Percentiles rank a stretch among this genome's conserved stretches.
Evolutionary conservation across 1,140 invertebrate species (phyloP).

Genomic region (Drosophila watanabei): DNA sequence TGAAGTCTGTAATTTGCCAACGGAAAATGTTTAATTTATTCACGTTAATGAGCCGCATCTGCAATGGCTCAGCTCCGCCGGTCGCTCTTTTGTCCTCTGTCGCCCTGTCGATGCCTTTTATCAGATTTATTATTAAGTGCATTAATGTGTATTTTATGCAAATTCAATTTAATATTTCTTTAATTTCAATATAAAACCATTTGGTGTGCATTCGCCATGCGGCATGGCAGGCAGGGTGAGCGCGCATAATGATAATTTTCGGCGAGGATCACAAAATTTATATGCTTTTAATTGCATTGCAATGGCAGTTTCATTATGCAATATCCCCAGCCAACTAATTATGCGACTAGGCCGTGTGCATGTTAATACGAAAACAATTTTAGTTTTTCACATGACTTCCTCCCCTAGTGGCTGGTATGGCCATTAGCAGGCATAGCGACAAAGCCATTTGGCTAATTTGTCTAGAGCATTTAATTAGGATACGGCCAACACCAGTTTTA

Average conservation of each 20-base stretch:
- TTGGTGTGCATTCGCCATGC: slow-evolving; percentile 48
- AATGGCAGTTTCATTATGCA: slow-evolving; percentile 73
- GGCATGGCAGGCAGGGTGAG: slow-evolving; percentile 10
- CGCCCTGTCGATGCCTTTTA: slow-evolving; percentile 49
- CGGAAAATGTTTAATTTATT: slow-evolving; percentile 73
- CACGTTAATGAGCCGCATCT: slow-evolving; percentile 77
- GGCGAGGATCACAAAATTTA: slow-evolving; percentile 57
- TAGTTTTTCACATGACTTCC: slow-evolving; percentile 40
- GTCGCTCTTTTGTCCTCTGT: slow-evolving; percentile 2
- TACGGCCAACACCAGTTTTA: background rate
- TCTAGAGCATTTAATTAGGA: slow-evolving; percentile 40
- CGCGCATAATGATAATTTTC: slow-evolving; percentile 64
- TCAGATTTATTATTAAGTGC: slow-evolving; percentile 77
- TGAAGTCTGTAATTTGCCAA: slow-evolving; percentile 58
- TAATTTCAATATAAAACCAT: slow-evolving; percentile 75
- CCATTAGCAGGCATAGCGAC: slow-evolving; percentile 31
- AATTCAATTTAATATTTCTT: slow-evolving; percentile 71
- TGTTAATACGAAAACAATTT: slow-evolving; percentile 59
- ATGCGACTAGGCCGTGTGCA: slow-evolving; percentile 32
- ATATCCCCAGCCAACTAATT: slow-evolving; percentile 51
- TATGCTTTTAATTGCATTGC: slow-evolving; percentile 78
- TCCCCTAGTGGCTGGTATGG: slow-evolving; percentile 3
- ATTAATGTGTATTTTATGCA: slow-evolving; percentile 59
- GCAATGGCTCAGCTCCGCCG: slow-evolving; percentile 19
- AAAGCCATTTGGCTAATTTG: slow-evolving; percentile 48